phyloP scores from a whole-genome alignment of 92 coral and sea anemone genomes.

The Ricordea florida region DNA sequence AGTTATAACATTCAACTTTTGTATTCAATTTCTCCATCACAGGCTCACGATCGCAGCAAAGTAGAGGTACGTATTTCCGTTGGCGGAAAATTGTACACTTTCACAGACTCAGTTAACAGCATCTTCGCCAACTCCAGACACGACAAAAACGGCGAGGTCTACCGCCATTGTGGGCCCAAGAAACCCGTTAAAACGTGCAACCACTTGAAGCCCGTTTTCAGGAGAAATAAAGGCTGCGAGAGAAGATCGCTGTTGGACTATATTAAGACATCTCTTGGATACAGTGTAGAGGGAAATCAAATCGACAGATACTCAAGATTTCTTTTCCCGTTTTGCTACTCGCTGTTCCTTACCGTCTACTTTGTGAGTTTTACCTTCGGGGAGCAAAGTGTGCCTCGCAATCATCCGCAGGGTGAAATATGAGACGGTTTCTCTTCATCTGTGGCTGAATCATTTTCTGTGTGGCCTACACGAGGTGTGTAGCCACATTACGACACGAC shows the following conservation, averaged over 20 bases:
- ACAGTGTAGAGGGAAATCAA: slow-evolving; percentile 62
- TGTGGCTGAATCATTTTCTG: not conserved
- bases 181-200: slow-evolving; percentile 65
- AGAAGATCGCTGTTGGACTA: slow-evolving; percentile 26
- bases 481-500: no score
- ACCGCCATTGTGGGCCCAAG: slow-evolving; percentile 26
- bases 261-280: slow-evolving; percentile 47
- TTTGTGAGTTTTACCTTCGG: slow-evolving; percentile 34
- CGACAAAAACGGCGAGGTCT: slow-evolving; percentile 47
- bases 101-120: slow-evolving; percentile 62
- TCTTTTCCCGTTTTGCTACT: slow-evolving; percentile 72
- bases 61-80: slow-evolving; percentile 77
- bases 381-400: not conserved
- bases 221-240: slow-evolving; percentile 13
- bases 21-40: not conserved
- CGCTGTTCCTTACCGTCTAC: slow-evolving; percentile 59
- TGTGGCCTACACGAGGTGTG: no score
- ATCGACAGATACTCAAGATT: slow-evolving; percentile 75
- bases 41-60: slow-evolving; percentile 49
- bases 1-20: no score
- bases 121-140: slow-evolving; percentile 3
- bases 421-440: no score
- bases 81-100: slow-evolving; percentile 78
- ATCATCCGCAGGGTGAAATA: not conserved
- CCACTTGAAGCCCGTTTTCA: slow-evolving; percentile 65